Conservation (phyloP, 1,140 invertebrate genomes). For the Augochlora pura region DNA sequence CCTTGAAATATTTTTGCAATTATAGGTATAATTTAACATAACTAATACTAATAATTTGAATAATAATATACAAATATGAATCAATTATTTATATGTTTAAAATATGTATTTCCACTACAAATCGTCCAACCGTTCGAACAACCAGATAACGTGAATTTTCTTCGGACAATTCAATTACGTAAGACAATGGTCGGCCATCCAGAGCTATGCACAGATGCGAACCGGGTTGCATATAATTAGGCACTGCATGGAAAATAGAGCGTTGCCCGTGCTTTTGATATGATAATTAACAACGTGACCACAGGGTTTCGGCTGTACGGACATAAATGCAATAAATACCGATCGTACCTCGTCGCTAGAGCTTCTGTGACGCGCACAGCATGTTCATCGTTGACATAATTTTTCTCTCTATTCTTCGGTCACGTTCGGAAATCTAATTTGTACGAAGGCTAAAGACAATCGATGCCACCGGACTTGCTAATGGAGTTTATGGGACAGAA, state of each 20-base stretch:
- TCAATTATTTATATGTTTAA: neutral
- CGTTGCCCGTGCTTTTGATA: conserved; percentile 40
- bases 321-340: conserved; percentile 27
- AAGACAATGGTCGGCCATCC: conserved; percentile 18
- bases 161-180: conserved; percentile 25
- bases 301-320: conserved; percentile 2
- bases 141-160: neutral
- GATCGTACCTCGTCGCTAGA: conserved; percentile 2
- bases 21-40: too few relatives aligned
- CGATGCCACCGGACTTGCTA: too few relatives aligned
- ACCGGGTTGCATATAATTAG: conserved; percentile 51
- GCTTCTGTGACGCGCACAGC: neutral
- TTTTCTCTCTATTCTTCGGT: conserved; percentile 35
- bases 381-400: neutral
- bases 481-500: too few relatives aligned
- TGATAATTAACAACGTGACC: conserved; percentile 51
- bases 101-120: neutral
- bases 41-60: too few relatives aligned
- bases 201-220: conserved; percentile 24
- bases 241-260: conserved; percentile 20
- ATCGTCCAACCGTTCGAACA: neutral
- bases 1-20: too few relatives aligned
- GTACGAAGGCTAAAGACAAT: too few relatives aligned
- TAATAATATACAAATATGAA: neutral
- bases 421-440: conserved; percentile 28